Evolutionary conservation across 2,113 vertebrate genomes (phyloP).

Genomic region (Orycteropus afer): DNA sequence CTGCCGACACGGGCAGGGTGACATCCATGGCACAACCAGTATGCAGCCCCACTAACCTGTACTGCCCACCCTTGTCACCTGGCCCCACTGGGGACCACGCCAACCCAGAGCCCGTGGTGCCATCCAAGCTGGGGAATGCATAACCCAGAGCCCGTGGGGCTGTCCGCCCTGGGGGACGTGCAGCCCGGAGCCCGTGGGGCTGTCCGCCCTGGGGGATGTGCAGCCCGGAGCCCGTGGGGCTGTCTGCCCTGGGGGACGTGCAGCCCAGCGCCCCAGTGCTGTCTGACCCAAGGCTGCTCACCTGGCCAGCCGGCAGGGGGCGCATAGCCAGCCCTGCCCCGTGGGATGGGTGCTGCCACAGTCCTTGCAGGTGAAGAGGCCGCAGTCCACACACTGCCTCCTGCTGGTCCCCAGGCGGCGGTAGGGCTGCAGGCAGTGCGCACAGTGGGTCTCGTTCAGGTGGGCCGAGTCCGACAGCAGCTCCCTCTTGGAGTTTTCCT

Average conservation of each 20-base stretch:
- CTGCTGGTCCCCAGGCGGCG: conserved; percentile 91
- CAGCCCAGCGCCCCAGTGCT: background rate
- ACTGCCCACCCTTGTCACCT: too few species aligned
- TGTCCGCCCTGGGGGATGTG: background rate
- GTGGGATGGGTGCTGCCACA: conserved; percentile 92
- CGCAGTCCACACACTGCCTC: conserved; percentile 91
- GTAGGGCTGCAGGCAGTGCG: conserved; percentile 94
- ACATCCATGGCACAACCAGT: background rate
- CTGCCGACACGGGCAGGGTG: conserved; percentile 74
- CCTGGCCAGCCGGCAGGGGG: conserved; percentile 93
- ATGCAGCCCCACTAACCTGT: background rate
- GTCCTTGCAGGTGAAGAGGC: conserved; percentile 89
- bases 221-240: background rate
- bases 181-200: background rate
- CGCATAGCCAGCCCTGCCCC: conserved; percentile 92
- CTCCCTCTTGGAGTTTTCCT: conserved; percentile 91
- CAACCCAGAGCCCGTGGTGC: too few species aligned
- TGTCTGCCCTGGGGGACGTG: accelerated
- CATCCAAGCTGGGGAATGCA: background rate
- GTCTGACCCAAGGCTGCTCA: conserved; percentile 46
- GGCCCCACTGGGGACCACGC: too few species aligned
- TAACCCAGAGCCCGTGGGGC: background rate
- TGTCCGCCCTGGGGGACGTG: background rate
- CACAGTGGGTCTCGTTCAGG: conserved; percentile 90
- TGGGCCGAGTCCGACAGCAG: conserved; percentile 86